Conservation (phyloP, 37 sponge, comb jelly and placozoan genomes). For the Beroe forskalii region DNA sequence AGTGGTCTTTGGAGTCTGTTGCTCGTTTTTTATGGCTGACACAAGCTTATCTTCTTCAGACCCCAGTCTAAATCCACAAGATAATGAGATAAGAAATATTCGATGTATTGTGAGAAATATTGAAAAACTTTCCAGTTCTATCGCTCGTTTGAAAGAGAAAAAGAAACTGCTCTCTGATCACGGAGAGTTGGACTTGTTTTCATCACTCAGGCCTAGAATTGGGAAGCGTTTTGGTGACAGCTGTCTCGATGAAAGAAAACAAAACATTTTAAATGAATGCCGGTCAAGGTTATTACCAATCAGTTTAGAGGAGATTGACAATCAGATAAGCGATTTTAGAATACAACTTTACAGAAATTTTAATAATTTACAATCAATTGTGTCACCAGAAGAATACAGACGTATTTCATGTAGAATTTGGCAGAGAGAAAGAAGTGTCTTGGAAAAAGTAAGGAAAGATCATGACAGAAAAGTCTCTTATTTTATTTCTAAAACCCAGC, state of each 20-base stretch:
- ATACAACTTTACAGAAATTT: background rate
- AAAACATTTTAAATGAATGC: background rate
- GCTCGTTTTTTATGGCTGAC: no score
- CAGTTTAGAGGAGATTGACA: background rate
- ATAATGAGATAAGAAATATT: no score
- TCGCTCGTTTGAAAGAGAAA: background rate
- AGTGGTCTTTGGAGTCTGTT: no score
- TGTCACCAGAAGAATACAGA: background rate
- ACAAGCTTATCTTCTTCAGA: no score
- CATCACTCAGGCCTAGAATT: background rate
- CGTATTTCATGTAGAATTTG: background rate
- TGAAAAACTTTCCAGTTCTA: background rate
- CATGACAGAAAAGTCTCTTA: background rate
- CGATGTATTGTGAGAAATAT: no score
- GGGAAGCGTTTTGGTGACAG: background rate
- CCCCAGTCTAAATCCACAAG: no score
- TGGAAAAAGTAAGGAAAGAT: background rate
- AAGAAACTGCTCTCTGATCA: background rate
- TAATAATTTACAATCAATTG: no score
- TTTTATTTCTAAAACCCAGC: no score
- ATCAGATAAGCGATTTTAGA: background rate
- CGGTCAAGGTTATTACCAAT: background rate
- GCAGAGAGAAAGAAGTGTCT: background rate
- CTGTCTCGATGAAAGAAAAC: background rate
- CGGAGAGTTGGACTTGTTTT: background rate